These are phyloP conservation scores for Bubalus kerabau DNA, from an alignment of 2,113 vertebrate genomes.

Conservation along the genomic window DNA sequence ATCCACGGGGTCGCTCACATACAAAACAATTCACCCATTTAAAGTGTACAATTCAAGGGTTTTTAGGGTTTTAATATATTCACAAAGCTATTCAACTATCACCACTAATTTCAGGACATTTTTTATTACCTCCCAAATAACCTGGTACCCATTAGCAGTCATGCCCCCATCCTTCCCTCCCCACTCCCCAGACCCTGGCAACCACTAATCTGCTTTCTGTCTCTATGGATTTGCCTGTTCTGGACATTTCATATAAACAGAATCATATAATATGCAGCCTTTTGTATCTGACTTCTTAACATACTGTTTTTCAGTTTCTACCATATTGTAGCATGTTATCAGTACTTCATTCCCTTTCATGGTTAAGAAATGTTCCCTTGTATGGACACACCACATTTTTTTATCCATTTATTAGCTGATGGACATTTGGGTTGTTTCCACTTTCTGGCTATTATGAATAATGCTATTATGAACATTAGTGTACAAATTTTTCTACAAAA, in stretches of 20 bases:
- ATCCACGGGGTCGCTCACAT: background rate
- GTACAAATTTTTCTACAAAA: background rate
- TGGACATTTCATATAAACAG: background rate
- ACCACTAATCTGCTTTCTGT: background rate
- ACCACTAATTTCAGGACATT: background rate
- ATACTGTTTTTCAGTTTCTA: background rate
- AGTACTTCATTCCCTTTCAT: background rate
- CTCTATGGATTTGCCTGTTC: background rate
- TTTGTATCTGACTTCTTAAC: background rate
- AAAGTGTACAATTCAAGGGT: background rate
- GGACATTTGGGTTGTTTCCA: background rate
- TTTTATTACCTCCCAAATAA: background rate
- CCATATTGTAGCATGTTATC: background rate
- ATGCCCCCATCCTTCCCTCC: background rate
- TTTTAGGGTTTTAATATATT: background rate
- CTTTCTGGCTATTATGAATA: background rate
- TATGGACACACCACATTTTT: background rate
- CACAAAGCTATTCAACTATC: background rate
- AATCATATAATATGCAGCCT: background rate
- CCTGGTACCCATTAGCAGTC: background rate
- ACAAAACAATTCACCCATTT: background rate
- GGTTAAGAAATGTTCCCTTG: background rate
- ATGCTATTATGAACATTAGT: background rate
- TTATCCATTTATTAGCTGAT: background rate
- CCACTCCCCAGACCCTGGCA: background rate